phyloP scores from a whole-genome alignment of 2,113 vertebrate species.

The Pedetes capensis region DNA sequence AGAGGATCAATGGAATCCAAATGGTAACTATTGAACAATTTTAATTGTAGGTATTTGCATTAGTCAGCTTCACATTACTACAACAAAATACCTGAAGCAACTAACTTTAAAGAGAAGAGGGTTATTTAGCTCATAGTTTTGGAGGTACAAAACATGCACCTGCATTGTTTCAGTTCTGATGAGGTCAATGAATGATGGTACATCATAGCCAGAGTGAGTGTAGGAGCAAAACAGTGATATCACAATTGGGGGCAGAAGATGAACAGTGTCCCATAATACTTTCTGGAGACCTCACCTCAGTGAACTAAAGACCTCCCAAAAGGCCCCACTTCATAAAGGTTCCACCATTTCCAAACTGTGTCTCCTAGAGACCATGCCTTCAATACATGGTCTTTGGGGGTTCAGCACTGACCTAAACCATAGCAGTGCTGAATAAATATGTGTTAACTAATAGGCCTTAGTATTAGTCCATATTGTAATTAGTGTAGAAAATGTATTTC shows the following conservation, averaged over 20 bases:
- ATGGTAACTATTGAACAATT: conserved; percentile 85
- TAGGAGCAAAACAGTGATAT: too few relatives aligned
- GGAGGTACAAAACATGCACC: neutral
- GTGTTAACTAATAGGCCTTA: neutral
- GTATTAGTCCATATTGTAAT: neutral
- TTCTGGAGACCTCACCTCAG: neutral
- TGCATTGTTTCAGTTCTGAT: neutral
- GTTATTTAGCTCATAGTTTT: neutral
- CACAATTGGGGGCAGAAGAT: neutral
- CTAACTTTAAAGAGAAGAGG: neutral
- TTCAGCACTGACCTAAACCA: neutral
- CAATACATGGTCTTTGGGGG: neutral
- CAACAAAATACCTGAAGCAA: neutral
- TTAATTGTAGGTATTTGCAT: neutral
- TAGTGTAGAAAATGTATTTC: neutral
- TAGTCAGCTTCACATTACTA: neutral
- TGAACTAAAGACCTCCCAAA: neutral
- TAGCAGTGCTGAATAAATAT: neutral
- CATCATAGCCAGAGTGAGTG: too few relatives aligned
- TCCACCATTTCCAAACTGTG: neutral
- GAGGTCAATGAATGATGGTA: neutral
- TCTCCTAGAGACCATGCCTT: neutral
- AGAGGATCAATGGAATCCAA: conserved; percentile 99
- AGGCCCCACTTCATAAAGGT: neutral
- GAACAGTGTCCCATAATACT: neutral